Conservation (phyloP, 2,797 vertebrate genomes). For the Margarornis squamiger region DNA sequence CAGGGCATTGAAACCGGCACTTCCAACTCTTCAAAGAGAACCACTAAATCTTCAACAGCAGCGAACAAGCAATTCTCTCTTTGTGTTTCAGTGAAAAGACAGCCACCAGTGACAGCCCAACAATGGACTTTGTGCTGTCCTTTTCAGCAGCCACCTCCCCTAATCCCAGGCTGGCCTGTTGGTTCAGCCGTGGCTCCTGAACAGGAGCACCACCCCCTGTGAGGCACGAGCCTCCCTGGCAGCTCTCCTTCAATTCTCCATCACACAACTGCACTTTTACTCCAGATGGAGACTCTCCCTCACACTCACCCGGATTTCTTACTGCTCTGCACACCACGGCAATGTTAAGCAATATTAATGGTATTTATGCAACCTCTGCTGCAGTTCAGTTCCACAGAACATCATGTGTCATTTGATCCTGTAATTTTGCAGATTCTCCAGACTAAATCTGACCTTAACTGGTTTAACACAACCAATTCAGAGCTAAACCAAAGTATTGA, state of each 20-base stretch:
- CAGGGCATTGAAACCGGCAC: rapidly evolving
- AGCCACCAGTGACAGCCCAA: background rate
- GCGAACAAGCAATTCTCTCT: background rate
- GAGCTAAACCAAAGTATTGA: constrained; percentile 37
- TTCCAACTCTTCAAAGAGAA: background rate
- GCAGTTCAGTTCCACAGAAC: background rate
- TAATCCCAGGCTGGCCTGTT: background rate
- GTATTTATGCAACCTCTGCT: background rate
- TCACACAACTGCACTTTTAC: background rate
- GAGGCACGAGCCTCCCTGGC: background rate
- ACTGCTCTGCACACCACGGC: background rate
- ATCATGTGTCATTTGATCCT: background rate
- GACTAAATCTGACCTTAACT: constrained; percentile 24
- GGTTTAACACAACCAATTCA: constrained; percentile 1
- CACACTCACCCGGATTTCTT: background rate
- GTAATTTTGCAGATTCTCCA: constrained; percentile 25
- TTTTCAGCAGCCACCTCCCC: background rate
- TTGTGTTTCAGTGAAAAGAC: background rate
- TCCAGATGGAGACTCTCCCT: background rate
- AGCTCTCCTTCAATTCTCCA: background rate
- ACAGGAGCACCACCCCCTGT: background rate
- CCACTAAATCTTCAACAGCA: background rate
- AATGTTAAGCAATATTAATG: background rate
- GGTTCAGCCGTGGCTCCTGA: background rate
- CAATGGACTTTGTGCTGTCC: background rate